Percentiles rank a stretch among this genome's conserved stretches.
Evolutionary conservation across 2,113 vertebrate species (phyloP).

Genomic region (Stictonetta naevosa): DNA sequence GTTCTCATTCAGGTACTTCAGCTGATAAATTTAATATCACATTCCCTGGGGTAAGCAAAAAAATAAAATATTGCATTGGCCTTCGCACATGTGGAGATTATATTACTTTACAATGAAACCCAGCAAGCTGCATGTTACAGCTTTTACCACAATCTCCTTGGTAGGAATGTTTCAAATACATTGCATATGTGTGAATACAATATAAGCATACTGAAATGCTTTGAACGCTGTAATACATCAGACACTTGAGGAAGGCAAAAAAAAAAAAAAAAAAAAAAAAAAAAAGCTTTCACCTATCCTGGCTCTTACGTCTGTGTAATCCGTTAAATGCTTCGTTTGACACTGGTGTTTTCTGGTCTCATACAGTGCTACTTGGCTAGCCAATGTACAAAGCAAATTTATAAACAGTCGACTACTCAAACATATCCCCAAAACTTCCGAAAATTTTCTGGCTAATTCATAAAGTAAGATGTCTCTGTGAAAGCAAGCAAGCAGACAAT

Average conservation of each 20-base stretch:
- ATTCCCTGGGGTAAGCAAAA: slow-evolving; percentile 65
- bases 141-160: slow-evolving; percentile 72
- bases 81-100: slow-evolving; percentile 67
- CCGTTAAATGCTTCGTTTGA: background rate
- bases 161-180: slow-evolving; percentile 73
- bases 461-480: background rate
- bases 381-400: fast-evolving
- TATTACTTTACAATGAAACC: slow-evolving; percentile 70
- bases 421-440: background rate
- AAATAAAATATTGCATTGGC: slow-evolving; percentile 65
- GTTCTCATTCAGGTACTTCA: slow-evolving; percentile 65
- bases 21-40: slow-evolving; percentile 74
- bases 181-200: slow-evolving; percentile 65
- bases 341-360: background rate
- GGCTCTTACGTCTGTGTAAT: background rate
- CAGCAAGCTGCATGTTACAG: slow-evolving; percentile 65
- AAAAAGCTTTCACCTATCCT: background rate
- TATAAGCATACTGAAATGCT: slow-evolving; percentile 48
- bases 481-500: background rate
- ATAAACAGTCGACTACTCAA: background rate
- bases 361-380: background rate
- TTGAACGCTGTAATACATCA: slow-evolving; percentile 62
- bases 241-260: background rate
- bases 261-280: background rate
- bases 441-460: background rate